Percentiles rank a stretch among this genome's conserved stretches.
These are phyloP conservation scores for Drosophila oshimai DNA, from an alignment of 1,140 invertebrate genomes.

Conservation along the genomic window DNA sequence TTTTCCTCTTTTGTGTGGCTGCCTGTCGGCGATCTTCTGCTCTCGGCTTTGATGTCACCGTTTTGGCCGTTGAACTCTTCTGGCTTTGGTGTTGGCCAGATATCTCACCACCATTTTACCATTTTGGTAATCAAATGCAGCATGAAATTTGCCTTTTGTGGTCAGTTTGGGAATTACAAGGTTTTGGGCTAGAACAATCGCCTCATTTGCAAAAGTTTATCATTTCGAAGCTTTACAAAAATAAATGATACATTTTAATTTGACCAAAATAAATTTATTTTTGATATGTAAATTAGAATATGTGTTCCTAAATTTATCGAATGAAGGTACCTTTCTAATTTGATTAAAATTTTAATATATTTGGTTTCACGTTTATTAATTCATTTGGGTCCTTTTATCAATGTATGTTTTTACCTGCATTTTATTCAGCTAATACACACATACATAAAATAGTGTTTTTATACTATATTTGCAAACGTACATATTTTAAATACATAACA, in stretches of 20 bases:
- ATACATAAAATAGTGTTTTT: too few relatives aligned
- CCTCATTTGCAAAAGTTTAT: constrained; percentile 18
- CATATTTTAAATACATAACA: too few relatives aligned
- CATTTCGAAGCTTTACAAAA: not conserved
- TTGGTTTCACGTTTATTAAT: too few relatives aligned
- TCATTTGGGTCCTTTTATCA: too few relatives aligned
- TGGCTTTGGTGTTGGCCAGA: constrained; percentile 11
- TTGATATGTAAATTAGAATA: too few relatives aligned
- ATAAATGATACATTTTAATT: not conserved
- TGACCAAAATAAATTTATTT: not conserved
- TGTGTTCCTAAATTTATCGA: too few relatives aligned
- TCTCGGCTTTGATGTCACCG: constrained; percentile 65
- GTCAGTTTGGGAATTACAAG: not conserved
- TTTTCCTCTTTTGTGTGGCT: constrained; percentile 31
- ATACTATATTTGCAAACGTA: too few relatives aligned
- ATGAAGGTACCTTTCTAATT: too few relatives aligned
- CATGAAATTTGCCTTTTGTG: constrained; percentile 15
- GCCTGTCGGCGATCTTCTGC: constrained; percentile 50
- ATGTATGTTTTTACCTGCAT: too few relatives aligned
- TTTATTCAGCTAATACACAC: too few relatives aligned
- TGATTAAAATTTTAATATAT: too few relatives aligned
- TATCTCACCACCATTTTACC: not conserved
- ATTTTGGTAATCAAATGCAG: constrained; percentile 50
- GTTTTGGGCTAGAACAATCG: not conserved
- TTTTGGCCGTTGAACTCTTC: constrained; percentile 66